phyloP scores from a whole-genome alignment of 2,113 vertebrate species.

The Ivindomyrus marchei region DNA sequence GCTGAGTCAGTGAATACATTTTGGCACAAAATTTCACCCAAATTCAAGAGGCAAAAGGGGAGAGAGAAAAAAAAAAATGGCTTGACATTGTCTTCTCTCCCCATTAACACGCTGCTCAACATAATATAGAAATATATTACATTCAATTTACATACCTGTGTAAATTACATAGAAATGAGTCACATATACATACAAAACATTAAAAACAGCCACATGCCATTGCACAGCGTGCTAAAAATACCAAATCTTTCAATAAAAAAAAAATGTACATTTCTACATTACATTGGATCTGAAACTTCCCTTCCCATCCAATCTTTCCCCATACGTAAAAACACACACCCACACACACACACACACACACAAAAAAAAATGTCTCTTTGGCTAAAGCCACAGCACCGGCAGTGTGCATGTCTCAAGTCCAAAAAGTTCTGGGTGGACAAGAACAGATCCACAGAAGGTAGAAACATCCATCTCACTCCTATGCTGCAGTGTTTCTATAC shows the following conservation, averaged over 20 bases:
- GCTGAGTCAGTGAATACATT: background rate
- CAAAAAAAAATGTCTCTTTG: slow-evolving; percentile 56
- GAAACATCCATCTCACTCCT: background rate
- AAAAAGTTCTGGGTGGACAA: slow-evolving; percentile 23
- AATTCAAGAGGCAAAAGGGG: background rate
- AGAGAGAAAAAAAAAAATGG: background rate
- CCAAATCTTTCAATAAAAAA: slow-evolving; percentile 41
- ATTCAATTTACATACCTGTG: slow-evolving; percentile 52
- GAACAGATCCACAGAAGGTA: background rate
- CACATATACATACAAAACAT: slow-evolving; percentile 54
- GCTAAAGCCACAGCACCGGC: slow-evolving; percentile 57
- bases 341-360: slow-evolving; percentile 17
- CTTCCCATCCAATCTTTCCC: slow-evolving; percentile 38
- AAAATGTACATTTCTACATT: slow-evolving; percentile 51
- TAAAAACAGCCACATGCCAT: slow-evolving; percentile 55
- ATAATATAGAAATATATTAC: slow-evolving; percentile 47
- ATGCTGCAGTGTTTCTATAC: background rate
- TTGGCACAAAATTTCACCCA: slow-evolving; percentile 12
- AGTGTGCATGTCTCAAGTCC: slow-evolving; percentile 34
- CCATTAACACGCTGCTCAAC: background rate
- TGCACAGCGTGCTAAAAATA: slow-evolving; percentile 55
- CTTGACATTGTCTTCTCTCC: background rate
- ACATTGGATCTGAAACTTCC: slow-evolving; percentile 27
- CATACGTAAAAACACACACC: slow-evolving; percentile 23
- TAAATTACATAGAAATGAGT: slow-evolving; percentile 46